These are phyloP conservation scores for Holacanthus passer DNA, from an alignment of 2,113 vertebrate genomes.

Conservation along the genomic window DNA sequence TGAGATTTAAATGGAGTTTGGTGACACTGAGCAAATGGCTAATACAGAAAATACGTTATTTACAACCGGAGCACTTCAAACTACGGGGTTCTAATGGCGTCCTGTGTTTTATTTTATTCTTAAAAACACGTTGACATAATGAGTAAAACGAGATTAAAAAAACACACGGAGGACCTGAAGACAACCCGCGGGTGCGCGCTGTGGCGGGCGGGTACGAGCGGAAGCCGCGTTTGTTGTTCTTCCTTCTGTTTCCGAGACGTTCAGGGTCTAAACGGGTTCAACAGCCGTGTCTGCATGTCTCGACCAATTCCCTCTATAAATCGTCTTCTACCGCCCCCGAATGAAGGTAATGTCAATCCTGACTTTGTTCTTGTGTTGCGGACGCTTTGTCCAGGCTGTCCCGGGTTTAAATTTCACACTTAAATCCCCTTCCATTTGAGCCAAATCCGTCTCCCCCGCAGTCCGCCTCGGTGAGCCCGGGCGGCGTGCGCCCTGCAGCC, in stretches of 20 bases:
- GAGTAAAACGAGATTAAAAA: too few species aligned
- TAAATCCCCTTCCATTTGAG: neutral
- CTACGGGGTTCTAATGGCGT: too few species aligned
- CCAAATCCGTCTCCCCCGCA: constrained; percentile 1
- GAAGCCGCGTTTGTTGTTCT: constrained; percentile 84
- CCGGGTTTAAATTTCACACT: neutral
- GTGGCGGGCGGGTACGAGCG: constrained; percentile 61
- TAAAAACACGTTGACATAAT: neutral
- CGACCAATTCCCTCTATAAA: constrained; percentile 52
- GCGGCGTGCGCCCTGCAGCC: constrained; percentile 41
- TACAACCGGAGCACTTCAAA: neutral
- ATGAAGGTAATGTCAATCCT: constrained; percentile 82
- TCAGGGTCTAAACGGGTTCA: constrained; percentile 71
- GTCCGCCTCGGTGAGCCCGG: constrained; percentile 14
- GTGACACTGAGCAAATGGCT: neutral
- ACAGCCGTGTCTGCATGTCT: constrained; percentile 79
- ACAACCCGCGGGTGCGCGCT: too few species aligned
- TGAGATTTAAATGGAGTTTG: neutral
- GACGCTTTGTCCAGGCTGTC: fast-evolving
- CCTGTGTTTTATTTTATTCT: neutral
- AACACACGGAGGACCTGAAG: too few species aligned
- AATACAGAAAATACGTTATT: neutral
- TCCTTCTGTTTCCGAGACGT: constrained; percentile 78
- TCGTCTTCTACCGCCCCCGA: constrained; percentile 72
- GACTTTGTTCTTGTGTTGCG: neutral